Base-by-base conservation (phyloP, 2,888 invertebrate species). In the Cheilosia grossa region DNA sequence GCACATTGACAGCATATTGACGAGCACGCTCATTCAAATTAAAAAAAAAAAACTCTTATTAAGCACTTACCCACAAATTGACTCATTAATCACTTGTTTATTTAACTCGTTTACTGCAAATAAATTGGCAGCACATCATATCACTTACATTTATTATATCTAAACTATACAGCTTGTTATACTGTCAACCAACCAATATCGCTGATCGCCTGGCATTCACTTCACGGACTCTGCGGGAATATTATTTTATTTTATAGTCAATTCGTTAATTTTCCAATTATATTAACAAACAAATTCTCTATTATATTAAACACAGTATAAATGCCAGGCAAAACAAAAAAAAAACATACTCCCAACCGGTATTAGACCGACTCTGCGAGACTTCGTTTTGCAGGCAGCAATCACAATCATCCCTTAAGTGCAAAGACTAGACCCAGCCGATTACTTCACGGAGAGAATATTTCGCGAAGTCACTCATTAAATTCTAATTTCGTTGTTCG, bases 391-490 rank as follows among this genome's bases (percentile, higher is more conserved):
- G 19, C 9, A 15, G 30, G 1, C 7, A 15, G 9, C 40, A 53
- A 64, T 37, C 66, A 74, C 27, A 53, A 64, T 24, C 74, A 74
- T 66, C 74, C 64, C 73, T 37, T 63, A 24, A 53, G 30, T 27
- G 27, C 37, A 47, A 21, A 21, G 42, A 7, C 30, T 17, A 63
- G 47, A 54, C 33, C 44, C 40, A 49, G 13, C 15, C 47, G 64
- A 82, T 79, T 79, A 83, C 73, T 54, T 79, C 82, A 83, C 21
- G 56, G 61, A 37, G 21, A 15, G 40, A 44, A 66, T 67, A 80
- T 74, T 81, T 67, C 72, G 75, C 75, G 24, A 59, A 85, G 72
- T 85, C 85, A 85, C 81, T 85, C 75, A 85, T 85, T 85, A 85
- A 81, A 85, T 81, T 81, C 67, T 81, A 81, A 69, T 75, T 81